A percentile compares a stretch with the other conserved stretches of the same genome.
Evolutionary conservation across 2,888 invertebrate species (phyloP).

Genomic region (Tenthredo notha): DNA sequence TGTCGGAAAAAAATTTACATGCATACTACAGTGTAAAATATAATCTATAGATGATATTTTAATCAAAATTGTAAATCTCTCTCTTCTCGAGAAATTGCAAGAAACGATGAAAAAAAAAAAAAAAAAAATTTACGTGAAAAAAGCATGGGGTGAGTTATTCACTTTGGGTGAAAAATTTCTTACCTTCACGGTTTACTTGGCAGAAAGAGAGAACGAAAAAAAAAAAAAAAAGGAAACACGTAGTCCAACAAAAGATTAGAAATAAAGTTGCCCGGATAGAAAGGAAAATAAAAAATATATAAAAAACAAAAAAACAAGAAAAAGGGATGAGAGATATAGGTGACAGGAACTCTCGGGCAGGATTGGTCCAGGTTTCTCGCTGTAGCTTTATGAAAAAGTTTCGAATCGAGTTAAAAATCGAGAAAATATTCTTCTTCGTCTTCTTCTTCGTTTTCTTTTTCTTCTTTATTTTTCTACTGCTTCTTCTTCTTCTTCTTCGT

Average conservation of each 20-base stretch:
- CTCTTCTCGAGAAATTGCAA: neutral
- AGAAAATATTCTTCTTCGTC: slow-evolving; percentile 28
- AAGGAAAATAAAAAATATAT: slow-evolving; percentile 53
- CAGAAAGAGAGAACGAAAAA: no score
- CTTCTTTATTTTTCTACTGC: neutral
- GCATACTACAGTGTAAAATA: no score
- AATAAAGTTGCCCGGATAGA: slow-evolving; percentile 45
- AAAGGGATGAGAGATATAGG: slow-evolving; percentile 51
- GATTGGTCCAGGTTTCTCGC: neutral
- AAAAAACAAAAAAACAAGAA: slow-evolving; percentile 26
- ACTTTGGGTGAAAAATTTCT: neutral
- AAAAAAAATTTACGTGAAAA: neutral
- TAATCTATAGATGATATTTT: neutral
- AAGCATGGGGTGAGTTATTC: neutral
- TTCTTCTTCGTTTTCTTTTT: neutral
- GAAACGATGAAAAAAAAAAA: neutral
- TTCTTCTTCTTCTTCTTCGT: neutral
- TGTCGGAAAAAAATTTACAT: no score
- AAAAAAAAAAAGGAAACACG: slow-evolving; percentile 45
- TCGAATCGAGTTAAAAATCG: slow-evolving; percentile 53
- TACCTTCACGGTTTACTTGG: no score
- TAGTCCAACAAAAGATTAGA: neutral
- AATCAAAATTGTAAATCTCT: neutral
- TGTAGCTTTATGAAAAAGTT: slow-evolving; percentile 53
- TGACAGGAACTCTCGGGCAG: slow-evolving; percentile 9